Evolutionary conservation across 1,140 invertebrate genomes (phyloP).

Genomic region (Anadara kagoshimensis): DNA sequence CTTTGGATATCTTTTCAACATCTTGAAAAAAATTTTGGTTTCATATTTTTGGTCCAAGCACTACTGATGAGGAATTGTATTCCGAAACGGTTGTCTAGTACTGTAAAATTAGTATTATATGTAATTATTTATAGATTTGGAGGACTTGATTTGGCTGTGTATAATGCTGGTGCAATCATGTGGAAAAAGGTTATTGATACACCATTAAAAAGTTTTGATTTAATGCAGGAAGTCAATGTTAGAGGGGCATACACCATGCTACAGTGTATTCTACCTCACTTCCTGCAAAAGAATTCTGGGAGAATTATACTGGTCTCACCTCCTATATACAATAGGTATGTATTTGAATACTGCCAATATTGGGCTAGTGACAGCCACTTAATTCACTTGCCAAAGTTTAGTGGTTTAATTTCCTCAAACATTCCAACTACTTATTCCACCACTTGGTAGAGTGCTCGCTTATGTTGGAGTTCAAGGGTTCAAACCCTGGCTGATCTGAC

Average conservation of each 20-base stretch:
- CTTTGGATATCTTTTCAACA: too few relatives aligned
- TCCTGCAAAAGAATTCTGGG: slow-evolving; percentile 52
- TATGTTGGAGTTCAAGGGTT: too few relatives aligned
- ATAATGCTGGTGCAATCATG: slow-evolving; percentile 62
- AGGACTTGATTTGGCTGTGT: slow-evolving; percentile 55
- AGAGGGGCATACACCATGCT: slow-evolving; percentile 58
- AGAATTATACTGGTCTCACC: slow-evolving; percentile 59
- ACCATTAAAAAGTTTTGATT: slow-evolving; percentile 53
- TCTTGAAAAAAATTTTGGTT: too few relatives aligned
- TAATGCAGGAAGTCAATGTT: slow-evolving; percentile 61
- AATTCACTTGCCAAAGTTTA: too few relatives aligned
- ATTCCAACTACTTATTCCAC: neutral
- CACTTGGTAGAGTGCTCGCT: too few relatives aligned
- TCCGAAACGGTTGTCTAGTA: too few relatives aligned
- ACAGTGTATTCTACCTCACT: slow-evolving; percentile 52
- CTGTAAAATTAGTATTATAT: too few relatives aligned
- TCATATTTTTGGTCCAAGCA: too few relatives aligned
- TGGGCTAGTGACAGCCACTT: neutral
- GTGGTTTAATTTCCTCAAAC: neutral
- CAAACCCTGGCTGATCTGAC: too few relatives aligned
- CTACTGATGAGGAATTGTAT: too few relatives aligned
- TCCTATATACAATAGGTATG: slow-evolving; percentile 65
- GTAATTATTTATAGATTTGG: slow-evolving; percentile 51
- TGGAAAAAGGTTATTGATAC: slow-evolving; percentile 60
- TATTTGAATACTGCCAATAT: neutral